A percentile compares a stretch with the other conserved stretches of the same genome.
These are phyloP conservation scores for Strongylocentrotus purpuratus DNA, from an alignment of 35 echinoderm and acorn worm species.

Conservation along the genomic window DNA sequence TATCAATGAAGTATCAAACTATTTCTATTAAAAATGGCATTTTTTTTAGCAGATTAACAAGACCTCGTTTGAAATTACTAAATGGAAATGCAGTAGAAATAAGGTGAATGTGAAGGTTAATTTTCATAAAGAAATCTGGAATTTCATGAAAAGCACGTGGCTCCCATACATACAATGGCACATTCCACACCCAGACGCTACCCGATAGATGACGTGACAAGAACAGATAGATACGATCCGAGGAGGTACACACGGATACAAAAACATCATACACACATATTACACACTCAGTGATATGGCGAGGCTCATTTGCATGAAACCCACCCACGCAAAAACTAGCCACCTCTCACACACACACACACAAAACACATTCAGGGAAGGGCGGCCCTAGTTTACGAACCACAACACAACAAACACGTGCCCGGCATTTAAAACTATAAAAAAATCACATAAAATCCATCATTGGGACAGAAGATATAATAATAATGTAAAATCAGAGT, in stretches of 20 bases:
- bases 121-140: neutral
- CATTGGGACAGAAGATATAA: neutral
- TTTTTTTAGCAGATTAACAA: too few species aligned
- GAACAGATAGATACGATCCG: neutral
- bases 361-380: neutral
- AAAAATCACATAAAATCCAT: slow-evolving; percentile 42
- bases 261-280: neutral
- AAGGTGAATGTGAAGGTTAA: neutral
- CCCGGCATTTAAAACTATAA: neutral
- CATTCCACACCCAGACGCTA: neutral
- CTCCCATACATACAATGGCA: neutral
- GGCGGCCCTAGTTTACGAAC: slow-evolving; percentile 3
- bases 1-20: too few species aligned
- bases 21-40: too few species aligned
- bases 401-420: slow-evolving; percentile 49
- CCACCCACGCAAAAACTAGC: slow-evolving; percentile 49
- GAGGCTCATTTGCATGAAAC: slow-evolving; percentile 53
- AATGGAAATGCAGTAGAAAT: too few species aligned
- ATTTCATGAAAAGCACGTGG: neutral
- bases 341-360: neutral
- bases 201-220: neutral
- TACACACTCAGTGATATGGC: neutral
- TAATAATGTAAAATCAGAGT: neutral
- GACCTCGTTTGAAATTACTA: too few species aligned
- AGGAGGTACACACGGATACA: neutral